Percentiles rank a stretch among this genome's conserved stretches.
phyloP scores from a whole-genome alignment of 2,113 vertebrate species.

The Orcinus orca region DNA sequence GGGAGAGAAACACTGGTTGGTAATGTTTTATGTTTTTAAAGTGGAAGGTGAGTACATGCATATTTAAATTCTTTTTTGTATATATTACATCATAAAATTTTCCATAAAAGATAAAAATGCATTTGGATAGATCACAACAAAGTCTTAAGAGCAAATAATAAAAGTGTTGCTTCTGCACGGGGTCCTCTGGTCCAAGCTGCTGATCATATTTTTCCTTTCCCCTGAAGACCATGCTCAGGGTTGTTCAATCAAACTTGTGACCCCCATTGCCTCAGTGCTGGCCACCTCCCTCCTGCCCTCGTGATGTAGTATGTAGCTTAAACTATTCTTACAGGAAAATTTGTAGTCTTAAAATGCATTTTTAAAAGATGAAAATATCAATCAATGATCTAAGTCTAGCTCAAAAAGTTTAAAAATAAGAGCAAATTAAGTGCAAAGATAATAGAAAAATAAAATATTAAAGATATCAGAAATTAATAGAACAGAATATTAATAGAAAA shows the following conservation, averaged over 20 bases:
- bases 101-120: neutral
- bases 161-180: neutral
- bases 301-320: neutral
- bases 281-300: neutral
- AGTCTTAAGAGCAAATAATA: neutral
- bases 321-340: neutral
- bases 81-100: neutral
- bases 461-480: neutral
- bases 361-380: neutral
- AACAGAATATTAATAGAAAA: neutral
- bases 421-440: neutral
- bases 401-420: neutral
- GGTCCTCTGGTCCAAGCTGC: neutral
- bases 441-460: neutral
- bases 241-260: neutral
- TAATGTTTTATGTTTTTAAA: slow-evolving; percentile 2
- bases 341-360: neutral
- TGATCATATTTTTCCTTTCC: neutral
- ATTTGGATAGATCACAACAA: neutral
- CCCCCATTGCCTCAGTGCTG: neutral
- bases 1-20: neutral
- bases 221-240: neutral
- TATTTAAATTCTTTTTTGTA: slow-evolving; percentile 7
- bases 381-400: neutral
- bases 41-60: neutral